These are phyloP conservation scores for Callyntrura sp. DNA, from an alignment of 2,888 invertebrate species.

Conservation along the genomic window DNA sequence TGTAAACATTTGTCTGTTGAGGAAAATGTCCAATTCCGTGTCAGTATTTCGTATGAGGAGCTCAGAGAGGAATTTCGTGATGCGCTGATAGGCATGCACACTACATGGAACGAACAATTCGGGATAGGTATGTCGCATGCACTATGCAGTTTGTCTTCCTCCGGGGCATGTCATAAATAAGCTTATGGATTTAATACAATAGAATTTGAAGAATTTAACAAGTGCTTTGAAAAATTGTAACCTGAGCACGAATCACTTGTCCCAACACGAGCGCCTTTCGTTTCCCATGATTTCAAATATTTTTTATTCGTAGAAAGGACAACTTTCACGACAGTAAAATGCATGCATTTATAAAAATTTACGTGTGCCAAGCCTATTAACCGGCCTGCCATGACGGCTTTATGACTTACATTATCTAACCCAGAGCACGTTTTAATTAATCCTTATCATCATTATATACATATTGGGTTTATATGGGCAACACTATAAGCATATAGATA, in stretches of 20 bases:
- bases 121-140: constrained; percentile 91
- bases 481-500: background rate
- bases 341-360: constrained; percentile 1
- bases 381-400: constrained; percentile 13
- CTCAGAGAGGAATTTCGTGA: constrained; percentile 90
- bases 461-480: background rate
- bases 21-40: constrained; percentile 93
- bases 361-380: constrained; percentile 42
- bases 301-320: background rate
- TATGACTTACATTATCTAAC: constrained; percentile 41
- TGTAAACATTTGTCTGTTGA: constrained; percentile 93
- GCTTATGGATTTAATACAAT: no score
- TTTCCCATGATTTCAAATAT: background rate
- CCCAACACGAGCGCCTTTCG: background rate
- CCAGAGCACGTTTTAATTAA: constrained; percentile 64
- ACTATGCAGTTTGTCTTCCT: no score
- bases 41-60: constrained; percentile 94
- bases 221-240: background rate
- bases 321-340: constrained; percentile 2
- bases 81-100: constrained; percentile 95
- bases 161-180: no score
- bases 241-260: background rate
- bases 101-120: constrained; percentile 99
- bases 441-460: constrained; percentile 62
- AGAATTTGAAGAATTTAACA: background rate